Conservation (phyloP, 2,113 vertebrate species). For the Steatornis caripensis region DNA sequence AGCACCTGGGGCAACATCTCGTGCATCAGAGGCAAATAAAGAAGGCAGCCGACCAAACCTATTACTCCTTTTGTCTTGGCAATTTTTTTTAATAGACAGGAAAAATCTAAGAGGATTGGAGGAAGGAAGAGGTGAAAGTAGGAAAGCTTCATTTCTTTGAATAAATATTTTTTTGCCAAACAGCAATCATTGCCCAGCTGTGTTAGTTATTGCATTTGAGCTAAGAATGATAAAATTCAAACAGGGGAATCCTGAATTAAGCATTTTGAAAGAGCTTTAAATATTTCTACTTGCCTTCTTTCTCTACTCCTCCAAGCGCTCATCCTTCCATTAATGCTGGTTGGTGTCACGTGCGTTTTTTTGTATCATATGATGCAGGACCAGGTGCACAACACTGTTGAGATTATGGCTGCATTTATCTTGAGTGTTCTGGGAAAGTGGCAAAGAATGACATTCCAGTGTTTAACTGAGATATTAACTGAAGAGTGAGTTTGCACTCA, state of each 20-base stretch:
- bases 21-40: background rate
- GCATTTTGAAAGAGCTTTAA: background rate
- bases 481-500: background rate
- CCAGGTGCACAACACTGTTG: background rate
- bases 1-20: background rate
- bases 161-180: background rate
- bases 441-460: background rate
- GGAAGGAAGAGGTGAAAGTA: background rate
- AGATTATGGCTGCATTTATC: background rate
- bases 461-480: background rate
- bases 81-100: background rate
- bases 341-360: background rate
- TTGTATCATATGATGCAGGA: background rate
- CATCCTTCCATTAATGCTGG: background rate
- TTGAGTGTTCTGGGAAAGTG: background rate
- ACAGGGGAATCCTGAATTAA: background rate
- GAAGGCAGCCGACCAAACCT: background rate
- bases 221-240: background rate
- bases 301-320: background rate
- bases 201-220: background rate
- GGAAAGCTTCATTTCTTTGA: background rate
- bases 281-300: background rate
- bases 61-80: background rate
- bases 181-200: background rate
- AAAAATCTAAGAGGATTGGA: background rate